A percentile compares a stretch with the other conserved stretches of the same genome.
Evolutionary conservation across 2,113 vertebrate species (phyloP).

Genomic region (Phylloscopus trochiloides): DNA sequence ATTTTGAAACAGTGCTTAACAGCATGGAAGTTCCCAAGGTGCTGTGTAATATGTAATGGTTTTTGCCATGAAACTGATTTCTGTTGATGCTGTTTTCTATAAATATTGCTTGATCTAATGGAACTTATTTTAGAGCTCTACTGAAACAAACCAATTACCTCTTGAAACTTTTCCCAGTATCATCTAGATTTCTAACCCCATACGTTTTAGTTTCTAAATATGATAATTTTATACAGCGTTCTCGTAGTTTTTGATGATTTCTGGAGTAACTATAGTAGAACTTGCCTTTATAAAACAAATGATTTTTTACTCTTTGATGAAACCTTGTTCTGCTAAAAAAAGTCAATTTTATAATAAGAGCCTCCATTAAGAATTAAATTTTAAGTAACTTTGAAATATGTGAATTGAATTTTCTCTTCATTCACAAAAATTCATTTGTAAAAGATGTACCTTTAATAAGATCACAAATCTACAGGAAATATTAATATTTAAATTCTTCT

Average conservation of each 20-base stretch:
- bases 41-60: neutral
- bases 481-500: neutral
- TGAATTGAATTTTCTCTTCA: neutral
- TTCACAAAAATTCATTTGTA: neutral
- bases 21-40: neutral
- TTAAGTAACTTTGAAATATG: neutral
- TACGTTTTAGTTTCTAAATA: neutral
- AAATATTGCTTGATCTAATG: neutral
- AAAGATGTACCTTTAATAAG: neutral
- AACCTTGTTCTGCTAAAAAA: neutral
- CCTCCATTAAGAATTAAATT: neutral
- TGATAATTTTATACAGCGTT: neutral
- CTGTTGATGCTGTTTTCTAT: neutral
- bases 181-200: neutral
- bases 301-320: neutral
- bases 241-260: neutral
- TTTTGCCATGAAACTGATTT: neutral
- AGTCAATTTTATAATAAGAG: neutral
- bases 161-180: neutral
- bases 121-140: neutral
- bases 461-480: neutral
- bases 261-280: neutral
- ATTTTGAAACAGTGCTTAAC: too few species aligned
- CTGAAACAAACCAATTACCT: neutral
- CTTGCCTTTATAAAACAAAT: neutral